A percentile compares a stretch with the other conserved stretches of the same genome.
phyloP scores from a whole-genome alignment of 2,113 vertebrate genomes.

The Taurulus bubalis region DNA sequence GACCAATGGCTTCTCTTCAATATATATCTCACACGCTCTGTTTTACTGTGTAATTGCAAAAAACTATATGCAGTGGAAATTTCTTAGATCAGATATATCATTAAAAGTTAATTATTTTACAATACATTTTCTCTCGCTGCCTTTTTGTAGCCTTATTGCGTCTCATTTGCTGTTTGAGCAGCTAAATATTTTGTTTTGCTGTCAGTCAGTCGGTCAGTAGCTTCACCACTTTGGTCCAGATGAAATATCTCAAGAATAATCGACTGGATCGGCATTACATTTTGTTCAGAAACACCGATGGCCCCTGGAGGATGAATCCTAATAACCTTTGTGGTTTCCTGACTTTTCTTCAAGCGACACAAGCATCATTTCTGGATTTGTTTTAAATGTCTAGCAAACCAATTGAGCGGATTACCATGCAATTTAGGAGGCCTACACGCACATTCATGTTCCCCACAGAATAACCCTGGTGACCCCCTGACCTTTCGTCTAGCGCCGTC shows the following conservation, averaged over 20 bases:
- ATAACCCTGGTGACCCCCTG: background rate
- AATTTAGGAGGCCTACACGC: background rate
- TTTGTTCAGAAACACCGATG: background rate
- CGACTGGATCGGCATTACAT: background rate
- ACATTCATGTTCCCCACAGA: background rate
- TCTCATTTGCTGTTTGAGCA: background rate
- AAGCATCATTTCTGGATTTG: background rate
- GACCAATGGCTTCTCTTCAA: conserved; percentile 8
- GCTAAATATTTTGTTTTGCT: background rate
- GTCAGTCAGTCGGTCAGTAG: background rate
- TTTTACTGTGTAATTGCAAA: conserved; percentile 27
- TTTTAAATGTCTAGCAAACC: background rate
- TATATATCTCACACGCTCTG: conserved; percentile 23
- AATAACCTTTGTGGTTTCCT: background rate
- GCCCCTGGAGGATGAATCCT: background rate
- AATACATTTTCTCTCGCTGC: background rate
- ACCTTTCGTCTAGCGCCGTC: background rate
- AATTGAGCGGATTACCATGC: background rate
- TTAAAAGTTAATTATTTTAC: background rate
- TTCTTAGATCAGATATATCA: conserved; percentile 7
- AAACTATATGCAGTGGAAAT: conserved; percentile 18
- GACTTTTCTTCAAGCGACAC: background rate
- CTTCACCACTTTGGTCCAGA: background rate
- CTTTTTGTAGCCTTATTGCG: background rate
- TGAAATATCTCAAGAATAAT: background rate